These are phyloP conservation scores for Melanotaenia duboulayi DNA, from an alignment of 2,113 vertebrate species.

Conservation along the genomic window DNA sequence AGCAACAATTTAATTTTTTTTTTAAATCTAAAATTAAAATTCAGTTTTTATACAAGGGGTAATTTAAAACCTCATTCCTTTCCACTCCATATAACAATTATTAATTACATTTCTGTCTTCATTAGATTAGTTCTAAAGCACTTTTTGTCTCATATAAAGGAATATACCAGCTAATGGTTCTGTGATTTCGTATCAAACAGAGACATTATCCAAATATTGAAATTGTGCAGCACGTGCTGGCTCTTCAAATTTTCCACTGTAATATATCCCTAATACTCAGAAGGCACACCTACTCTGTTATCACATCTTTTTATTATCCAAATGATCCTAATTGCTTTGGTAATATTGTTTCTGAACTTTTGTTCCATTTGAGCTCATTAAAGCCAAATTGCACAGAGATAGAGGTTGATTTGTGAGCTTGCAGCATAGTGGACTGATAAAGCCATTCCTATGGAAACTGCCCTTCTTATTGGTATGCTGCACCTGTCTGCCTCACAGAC, in stretches of 20 bases:
- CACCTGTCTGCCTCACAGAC: conserved; percentile 50
- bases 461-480: conserved; percentile 72
- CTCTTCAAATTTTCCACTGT: background rate
- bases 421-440: conserved; percentile 46
- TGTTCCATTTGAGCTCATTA: conserved; percentile 70
- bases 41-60: too few species aligned
- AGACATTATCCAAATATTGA: background rate
- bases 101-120: background rate
- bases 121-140: background rate
- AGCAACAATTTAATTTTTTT: too few species aligned
- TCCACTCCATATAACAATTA: background rate
- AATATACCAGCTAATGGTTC: background rate
- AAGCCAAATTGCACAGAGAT: conserved; percentile 59
- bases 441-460: conserved; percentile 56
- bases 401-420: conserved; percentile 62
- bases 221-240: conserved; percentile 2
- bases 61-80: too few species aligned
- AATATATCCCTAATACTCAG: background rate
- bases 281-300: conserved; percentile 20
- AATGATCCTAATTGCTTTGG: conserved; percentile 67
- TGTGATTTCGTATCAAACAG: background rate
- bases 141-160: background rate
- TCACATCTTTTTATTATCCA: conserved; percentile 51
- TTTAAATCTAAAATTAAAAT: too few species aligned
- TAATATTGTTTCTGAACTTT: conserved; percentile 69